These are phyloP conservation scores for Drosophila varians DNA, from an alignment of 1,140 invertebrate species.

Conservation along the genomic window DNA sequence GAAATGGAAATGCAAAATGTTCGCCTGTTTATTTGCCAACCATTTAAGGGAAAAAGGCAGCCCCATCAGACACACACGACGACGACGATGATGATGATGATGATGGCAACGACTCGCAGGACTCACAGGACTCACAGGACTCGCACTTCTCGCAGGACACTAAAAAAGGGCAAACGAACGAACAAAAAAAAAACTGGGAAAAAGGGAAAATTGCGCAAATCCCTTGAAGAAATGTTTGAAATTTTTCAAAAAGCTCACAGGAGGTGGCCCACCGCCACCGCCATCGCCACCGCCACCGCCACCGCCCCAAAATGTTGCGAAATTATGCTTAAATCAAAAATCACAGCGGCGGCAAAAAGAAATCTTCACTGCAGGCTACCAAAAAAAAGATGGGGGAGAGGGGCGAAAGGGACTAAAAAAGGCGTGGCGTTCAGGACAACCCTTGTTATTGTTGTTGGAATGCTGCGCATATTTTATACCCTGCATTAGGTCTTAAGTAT, in stretches of 20 bases:
- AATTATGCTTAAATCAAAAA: slow-evolving; percentile 83
- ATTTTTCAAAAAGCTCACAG: slow-evolving; percentile 71
- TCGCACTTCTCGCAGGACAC: too few species aligned
- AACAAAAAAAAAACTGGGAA: slow-evolving; percentile 6
- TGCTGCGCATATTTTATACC: slow-evolving; percentile 77
- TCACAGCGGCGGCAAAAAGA: slow-evolving; percentile 59
- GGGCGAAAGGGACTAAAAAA: neutral
- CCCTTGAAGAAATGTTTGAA: slow-evolving; percentile 79
- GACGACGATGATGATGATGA: too few species aligned
- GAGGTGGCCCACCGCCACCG: too few species aligned
- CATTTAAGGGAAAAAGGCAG: slow-evolving; percentile 51
- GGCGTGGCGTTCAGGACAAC: slow-evolving; percentile 37
- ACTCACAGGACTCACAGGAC: neutral
- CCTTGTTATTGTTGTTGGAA: slow-evolving; percentile 36
- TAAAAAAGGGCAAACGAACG: neutral
- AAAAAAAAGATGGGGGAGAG: slow-evolving; percentile 3
- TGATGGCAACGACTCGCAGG: neutral
- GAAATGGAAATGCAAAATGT: slow-evolving; percentile 66
- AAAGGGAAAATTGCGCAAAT: slow-evolving; percentile 74
- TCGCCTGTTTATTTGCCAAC: slow-evolving; percentile 76
- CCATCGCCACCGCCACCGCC: too few species aligned
- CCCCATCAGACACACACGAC: slow-evolving; percentile 21
- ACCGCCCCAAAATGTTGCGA: slow-evolving; percentile 49
- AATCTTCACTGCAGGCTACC: slow-evolving; percentile 49
- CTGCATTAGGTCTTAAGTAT: slow-evolving; percentile 80